Evolutionary conservation across 2,888 invertebrate genomes (phyloP).

Genomic region (Eustalomyia histrio): DNA sequence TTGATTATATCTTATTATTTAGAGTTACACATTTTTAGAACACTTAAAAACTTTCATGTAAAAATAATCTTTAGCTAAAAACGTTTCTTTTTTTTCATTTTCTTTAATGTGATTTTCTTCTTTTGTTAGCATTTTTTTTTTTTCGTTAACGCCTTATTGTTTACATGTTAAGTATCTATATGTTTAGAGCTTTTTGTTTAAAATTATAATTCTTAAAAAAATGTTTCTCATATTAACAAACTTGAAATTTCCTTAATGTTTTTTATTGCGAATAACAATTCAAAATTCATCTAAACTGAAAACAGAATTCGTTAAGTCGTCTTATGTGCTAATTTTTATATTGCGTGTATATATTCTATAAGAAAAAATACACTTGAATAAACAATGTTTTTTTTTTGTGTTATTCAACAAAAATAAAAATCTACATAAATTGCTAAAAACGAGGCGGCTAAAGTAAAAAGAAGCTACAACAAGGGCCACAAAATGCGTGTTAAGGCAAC

Average conservation of each 20-base stretch:
- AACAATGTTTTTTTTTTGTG: slow-evolving; percentile 7
- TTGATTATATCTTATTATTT: no score
- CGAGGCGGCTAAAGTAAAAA: slow-evolving; percentile 29
- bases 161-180: not conserved
- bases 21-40: no score
- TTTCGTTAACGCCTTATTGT: not conserved
- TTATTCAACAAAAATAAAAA: slow-evolving; percentile 16
- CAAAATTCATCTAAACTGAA: not conserved
- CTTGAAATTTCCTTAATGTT: slow-evolving; percentile 11
- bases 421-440: slow-evolving; percentile 53
- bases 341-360: slow-evolving; percentile 46
- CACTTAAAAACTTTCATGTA: no score
- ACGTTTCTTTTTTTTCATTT: no score
- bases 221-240: slow-evolving; percentile 21
- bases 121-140: no score
- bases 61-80: no score
- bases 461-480: not conserved
- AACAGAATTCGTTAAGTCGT: slow-evolving; percentile 9
- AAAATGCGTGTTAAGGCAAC: slow-evolving; percentile 60
- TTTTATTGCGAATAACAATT: not conserved
- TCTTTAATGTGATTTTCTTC: no score
- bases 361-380: slow-evolving; percentile 24
- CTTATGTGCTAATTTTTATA: slow-evolving; percentile 47
- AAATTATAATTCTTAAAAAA: slow-evolving; percentile 2
- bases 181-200: not conserved